Evolutionary conservation across 2,888 invertebrate genomes (phyloP).

Genomic region (Amblyjoppa proteus): DNA sequence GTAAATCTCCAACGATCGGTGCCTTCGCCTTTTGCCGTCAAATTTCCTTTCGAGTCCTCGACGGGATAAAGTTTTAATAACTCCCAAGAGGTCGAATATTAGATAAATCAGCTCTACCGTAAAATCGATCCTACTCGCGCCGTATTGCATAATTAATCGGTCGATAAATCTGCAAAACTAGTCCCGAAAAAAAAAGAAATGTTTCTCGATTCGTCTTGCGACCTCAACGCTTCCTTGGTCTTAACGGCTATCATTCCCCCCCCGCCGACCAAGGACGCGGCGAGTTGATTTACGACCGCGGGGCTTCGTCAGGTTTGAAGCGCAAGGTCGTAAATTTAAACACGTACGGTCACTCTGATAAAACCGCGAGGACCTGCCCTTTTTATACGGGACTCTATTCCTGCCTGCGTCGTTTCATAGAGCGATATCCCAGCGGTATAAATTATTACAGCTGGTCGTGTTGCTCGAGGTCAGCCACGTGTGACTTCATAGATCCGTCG

Average conservation of each 20-base stretch:
- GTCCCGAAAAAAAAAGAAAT: neutral
- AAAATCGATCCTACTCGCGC: neutral
- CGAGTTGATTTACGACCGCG: constrained; percentile 32
- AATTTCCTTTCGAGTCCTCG: neutral
- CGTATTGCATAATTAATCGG: neutral
- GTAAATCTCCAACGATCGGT: no score
- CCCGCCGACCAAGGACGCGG: neutral
- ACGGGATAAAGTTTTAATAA: neutral
- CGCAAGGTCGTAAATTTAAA: neutral
- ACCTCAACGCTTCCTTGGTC: constrained; percentile 8
- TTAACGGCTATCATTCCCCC: constrained; percentile 17
- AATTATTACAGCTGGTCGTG: constrained; percentile 44
- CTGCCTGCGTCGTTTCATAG: neutral
- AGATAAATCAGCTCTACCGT: neutral
- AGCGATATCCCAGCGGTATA: constrained; percentile 45
- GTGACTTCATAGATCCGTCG: constrained; percentile 53
- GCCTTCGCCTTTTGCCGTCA: no score
- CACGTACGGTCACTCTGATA: neutral
- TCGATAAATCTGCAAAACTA: neutral
- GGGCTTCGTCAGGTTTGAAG: constrained; percentile 30
- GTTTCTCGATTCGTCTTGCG: constrained; percentile 23
- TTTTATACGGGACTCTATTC: neutral
- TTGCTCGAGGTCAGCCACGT: constrained; percentile 49
- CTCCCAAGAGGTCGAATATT: neutral
- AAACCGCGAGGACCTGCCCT: neutral